These are phyloP conservation scores for Glareola pratincola DNA, from an alignment of 2,113 vertebrate genomes.

Conservation along the genomic window DNA sequence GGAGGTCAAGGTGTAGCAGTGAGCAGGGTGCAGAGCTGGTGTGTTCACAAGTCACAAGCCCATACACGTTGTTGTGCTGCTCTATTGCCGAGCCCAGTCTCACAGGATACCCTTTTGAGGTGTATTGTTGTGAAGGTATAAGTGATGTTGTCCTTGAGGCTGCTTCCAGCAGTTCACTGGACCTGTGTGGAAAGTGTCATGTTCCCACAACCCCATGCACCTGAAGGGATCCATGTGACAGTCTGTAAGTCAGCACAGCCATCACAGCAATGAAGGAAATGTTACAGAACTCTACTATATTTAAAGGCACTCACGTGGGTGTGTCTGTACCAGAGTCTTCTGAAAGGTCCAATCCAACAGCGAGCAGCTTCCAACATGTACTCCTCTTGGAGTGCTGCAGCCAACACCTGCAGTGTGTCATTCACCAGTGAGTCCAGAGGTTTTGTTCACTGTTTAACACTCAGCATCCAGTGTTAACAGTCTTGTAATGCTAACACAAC, in stretches of 20 bases:
- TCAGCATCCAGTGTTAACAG: not conserved
- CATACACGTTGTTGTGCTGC: accelerated
- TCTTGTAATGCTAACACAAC: not conserved
- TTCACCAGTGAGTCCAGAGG: not conserved
- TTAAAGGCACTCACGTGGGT: not conserved
- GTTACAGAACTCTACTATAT: not conserved
- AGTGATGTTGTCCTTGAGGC: not conserved
- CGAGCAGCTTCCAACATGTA: not conserved
- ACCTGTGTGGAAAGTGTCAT: not conserved
- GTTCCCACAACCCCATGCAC: not conserved
- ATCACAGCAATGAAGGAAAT: not conserved
- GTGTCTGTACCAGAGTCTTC: not conserved
- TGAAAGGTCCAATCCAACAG: not conserved
- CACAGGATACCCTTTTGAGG: not conserved
- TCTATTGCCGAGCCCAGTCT: not conserved
- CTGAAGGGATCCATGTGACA: not conserved
- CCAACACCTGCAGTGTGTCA: not conserved
- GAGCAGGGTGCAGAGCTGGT: not conserved
- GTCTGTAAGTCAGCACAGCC: not conserved
- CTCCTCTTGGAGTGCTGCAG: not conserved
- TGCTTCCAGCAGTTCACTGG: not conserved
- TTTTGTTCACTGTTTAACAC: not conserved
- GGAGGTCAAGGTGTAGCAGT: not conserved
- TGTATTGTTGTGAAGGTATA: not conserved
- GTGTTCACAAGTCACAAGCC: not conserved